Evolutionary conservation across 2,113 vertebrate genomes (phyloP), one percentile per base, ranked within the genome.

Genomic region (Nansenia antarctica): DNA sequence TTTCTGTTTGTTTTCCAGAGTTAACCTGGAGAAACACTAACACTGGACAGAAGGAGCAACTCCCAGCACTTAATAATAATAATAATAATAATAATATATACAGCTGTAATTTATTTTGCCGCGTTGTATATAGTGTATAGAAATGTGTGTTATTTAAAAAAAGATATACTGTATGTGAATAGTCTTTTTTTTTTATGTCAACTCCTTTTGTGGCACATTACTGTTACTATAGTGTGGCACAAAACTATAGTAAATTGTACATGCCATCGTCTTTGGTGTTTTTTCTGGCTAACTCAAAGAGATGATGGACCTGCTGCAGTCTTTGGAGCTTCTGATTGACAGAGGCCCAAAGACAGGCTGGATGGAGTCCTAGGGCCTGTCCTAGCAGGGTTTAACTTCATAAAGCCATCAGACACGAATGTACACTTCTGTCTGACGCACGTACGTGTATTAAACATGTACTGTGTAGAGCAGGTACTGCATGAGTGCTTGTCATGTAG

Each of bases 61-160:
- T 5, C 45, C 77, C 68, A 83, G 85, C 85, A 85, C 80, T 81
- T 83, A 24, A 37, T n/a, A n/a, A n/a, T n/a, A n/a, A n/a, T n/a
- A n/a, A n/a, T n/a, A 70, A 5, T 15, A 59, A 24, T 52, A 74
- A 78, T 81, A 54, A 88, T 82, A 80, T 83, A 77, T 74, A 69
- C 49, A 76, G 24, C 32, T 27, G 29, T 79, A 77, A 77, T 70
- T 80, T 78, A 67, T 80, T 74, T 75, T 81, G 76, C 72, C 9
- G n/a, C 30, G 24, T 3, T 87, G 76, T 83, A 60, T 62, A 81
- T 78, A 75, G 22, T 70, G 24, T 53, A 70, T 39, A 68, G 26
- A 68, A 26, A 18, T 55, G 18, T 57, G 26, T 65, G 9, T 66
- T 85, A 77, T 86, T 84, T 84, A 82, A 65, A 72, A 59, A 27